These are phyloP conservation scores for Oncorhynchus gorbuscha DNA, from an alignment of 2,113 vertebrate genomes.

Conservation along the genomic window DNA sequence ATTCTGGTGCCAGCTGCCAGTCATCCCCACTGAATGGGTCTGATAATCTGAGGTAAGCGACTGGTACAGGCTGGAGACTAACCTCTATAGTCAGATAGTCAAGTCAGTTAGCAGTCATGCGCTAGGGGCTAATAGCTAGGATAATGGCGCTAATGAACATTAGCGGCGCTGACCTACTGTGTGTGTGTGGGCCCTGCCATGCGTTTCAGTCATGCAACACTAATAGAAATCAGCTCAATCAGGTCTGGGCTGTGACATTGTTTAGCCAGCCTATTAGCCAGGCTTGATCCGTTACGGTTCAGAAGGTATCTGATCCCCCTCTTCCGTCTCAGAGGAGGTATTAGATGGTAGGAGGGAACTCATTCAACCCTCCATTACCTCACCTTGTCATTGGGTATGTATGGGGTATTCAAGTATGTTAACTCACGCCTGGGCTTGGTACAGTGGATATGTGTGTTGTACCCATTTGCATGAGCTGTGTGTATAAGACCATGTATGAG, in stretches of 20 bases:
- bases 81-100: background rate
- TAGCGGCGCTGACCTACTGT: constrained; percentile 16
- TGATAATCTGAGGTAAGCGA: constrained; percentile 21
- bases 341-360: background rate
- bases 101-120: constrained; percentile 46
- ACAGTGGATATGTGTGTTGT: background rate
- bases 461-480: background rate
- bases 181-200: background rate
- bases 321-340: background rate
- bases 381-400: background rate
- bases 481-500: background rate
- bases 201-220: constrained; percentile 42
- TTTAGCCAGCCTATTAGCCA: constrained; percentile 30
- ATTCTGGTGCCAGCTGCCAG: background rate
- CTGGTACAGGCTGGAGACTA: constrained; percentile 19
- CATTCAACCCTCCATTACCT: constrained; percentile 23
- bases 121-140: constrained; percentile 37
- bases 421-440: background rate
- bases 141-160: constrained; percentile 51
- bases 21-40: background rate
- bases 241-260: constrained; percentile 30
- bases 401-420: background rate
- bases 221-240: constrained; percentile 40
- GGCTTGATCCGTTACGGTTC: constrained; percentile 18
- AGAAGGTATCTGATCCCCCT: background rate